Evolutionary conservation across 2,888 invertebrate genomes (phyloP).

Genomic region (Athalia circularis): DNA sequence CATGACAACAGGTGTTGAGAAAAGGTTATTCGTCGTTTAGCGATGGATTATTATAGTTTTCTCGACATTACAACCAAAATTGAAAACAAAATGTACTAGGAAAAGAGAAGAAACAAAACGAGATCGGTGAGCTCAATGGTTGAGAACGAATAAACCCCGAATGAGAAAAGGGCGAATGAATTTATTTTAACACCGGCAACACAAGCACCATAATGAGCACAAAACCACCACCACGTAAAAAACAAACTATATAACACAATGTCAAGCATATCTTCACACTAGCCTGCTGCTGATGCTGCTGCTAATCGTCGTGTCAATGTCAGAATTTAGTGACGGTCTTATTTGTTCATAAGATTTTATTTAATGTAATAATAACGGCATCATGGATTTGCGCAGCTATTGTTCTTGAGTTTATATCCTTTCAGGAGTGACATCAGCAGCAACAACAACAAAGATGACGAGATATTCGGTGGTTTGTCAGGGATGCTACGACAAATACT

Average conservation of each 20-base stretch:
- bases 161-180: too few species aligned
- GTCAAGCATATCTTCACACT: constrained; percentile 23
- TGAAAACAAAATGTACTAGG: too few species aligned
- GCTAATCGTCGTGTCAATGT: constrained; percentile 55
- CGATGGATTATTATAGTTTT: too few species aligned
- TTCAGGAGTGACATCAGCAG: constrained; percentile 61
- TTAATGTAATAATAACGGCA: background rate
- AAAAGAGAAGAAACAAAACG: too few species aligned
- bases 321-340: constrained; percentile 46
- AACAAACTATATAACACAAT: constrained; percentile 7
- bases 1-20: too few species aligned
- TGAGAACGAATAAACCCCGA: background rate
- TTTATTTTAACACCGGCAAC: constrained; percentile 15
- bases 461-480: constrained; percentile 71
- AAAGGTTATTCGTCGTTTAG: too few species aligned
- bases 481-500: constrained; percentile 73
- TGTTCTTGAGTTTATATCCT: constrained; percentile 69
- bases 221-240: constrained; percentile 17
- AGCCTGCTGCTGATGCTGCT: constrained; percentile 57
- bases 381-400: constrained; percentile 56
- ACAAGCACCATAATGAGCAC: constrained; percentile 28
- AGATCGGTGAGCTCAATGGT: background rate
- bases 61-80: too few species aligned
- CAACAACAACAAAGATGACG: constrained; percentile 55
- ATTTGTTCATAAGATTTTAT: background rate